These are phyloP conservation scores for Phodopus roborovskii DNA, from an alignment of 2,113 vertebrate species.

Conservation along the genomic window DNA sequence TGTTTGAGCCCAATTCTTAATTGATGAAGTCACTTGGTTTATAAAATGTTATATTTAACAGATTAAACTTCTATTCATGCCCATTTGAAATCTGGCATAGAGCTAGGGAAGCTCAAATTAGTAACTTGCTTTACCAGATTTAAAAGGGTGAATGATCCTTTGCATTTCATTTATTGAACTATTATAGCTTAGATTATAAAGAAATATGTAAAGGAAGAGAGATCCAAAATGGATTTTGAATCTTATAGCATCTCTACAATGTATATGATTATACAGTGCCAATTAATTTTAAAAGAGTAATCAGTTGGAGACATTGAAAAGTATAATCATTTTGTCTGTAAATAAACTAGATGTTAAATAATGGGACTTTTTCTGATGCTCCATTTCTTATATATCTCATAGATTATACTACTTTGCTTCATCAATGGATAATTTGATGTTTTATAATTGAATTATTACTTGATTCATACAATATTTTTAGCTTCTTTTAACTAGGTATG, in stretches of 20 bases:
- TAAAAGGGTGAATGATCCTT: background rate
- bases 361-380: background rate
- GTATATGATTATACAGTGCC: background rate
- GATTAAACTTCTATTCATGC: constrained; percentile 74
- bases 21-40: constrained; percentile 68
- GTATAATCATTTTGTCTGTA: background rate
- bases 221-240: background rate
- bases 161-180: background rate
- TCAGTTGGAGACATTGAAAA: too few relatives aligned
- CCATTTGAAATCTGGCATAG: constrained; percentile 80
- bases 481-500: background rate
- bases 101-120: constrained; percentile 61
- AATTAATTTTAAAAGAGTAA: constrained; percentile 29
- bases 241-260: background rate
- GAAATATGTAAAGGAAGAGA: background rate
- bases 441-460: background rate
- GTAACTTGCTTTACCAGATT: background rate
- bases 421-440: background rate
- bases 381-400: background rate
- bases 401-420: background rate
- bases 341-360: background rate
- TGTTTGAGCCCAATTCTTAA: constrained; percentile 70
- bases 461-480: background rate
- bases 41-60: constrained; percentile 66
- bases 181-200: background rate